Percentiles rank a stretch among this genome's conserved stretches.
These are phyloP conservation scores for Athripsodes cinereus DNA, from an alignment of 2,888 invertebrate species.

Conservation along the genomic window DNA sequence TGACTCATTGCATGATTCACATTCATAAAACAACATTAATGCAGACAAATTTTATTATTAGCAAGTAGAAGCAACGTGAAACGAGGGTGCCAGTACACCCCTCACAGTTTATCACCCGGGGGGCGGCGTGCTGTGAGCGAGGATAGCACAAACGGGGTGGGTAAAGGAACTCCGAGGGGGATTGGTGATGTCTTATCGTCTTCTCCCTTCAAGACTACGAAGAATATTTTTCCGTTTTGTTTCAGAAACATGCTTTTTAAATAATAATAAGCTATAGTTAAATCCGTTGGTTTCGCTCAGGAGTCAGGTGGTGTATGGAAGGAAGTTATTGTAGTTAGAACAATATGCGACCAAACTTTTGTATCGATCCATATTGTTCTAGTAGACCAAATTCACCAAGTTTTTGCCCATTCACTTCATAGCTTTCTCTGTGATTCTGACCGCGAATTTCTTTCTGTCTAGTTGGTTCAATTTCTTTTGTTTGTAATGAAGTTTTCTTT, in stretches of 20 bases:
- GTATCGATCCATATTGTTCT: too few relatives aligned
- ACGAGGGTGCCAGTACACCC: not conserved
- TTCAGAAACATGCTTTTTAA: not conserved
- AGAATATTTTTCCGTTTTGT: not conserved
- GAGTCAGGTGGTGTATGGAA: too few relatives aligned
- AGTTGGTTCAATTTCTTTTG: too few relatives aligned
- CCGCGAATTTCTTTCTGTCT: too few relatives aligned
- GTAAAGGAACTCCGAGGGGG: not conserved
- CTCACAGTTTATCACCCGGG: not conserved
- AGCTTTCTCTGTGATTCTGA: too few relatives aligned
- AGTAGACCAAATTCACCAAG: too few relatives aligned
- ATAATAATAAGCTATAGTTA: too few relatives aligned
- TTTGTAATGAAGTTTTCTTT: too few relatives aligned
- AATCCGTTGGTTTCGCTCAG: too few relatives aligned
- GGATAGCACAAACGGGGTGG: not conserved
- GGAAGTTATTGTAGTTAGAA: too few relatives aligned
- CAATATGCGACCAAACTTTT: too few relatives aligned
- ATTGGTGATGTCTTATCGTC: not conserved
- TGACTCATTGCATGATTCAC: conserved; percentile 1
- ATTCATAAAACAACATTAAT: not conserved
- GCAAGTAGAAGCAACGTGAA: not conserved
- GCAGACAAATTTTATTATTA: not conserved
- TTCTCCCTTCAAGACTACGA: not conserved
- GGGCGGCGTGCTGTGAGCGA: not conserved
- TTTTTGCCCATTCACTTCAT: too few relatives aligned